Evolutionary conservation across 2,888 invertebrate genomes (phyloP).

Genomic region (Ectemnius continuus): DNA sequence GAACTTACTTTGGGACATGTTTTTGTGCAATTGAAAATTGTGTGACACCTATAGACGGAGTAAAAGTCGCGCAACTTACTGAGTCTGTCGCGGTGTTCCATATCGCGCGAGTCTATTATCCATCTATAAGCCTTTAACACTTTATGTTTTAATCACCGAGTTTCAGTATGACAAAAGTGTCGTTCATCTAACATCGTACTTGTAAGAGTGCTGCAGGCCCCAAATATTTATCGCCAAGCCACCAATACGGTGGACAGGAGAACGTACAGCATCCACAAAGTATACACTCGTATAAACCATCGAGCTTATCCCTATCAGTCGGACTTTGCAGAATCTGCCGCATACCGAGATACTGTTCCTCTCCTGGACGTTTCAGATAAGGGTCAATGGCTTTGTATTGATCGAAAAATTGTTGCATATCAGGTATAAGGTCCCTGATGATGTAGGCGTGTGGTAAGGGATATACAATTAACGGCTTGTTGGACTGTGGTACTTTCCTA

Average conservation of each 20-base stretch:
- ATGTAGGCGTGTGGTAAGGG: slow-evolving; percentile 92
- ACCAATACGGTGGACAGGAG: slow-evolving; percentile 99
- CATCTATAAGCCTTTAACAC: slow-evolving; percentile 82
- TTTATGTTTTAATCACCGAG: background rate
- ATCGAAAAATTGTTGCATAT: slow-evolving; percentile 86
- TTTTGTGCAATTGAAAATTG: slow-evolving; percentile 88
- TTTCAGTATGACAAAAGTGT: background rate
- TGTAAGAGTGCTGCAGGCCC: slow-evolving; percentile 99
- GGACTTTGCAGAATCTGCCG: slow-evolving; percentile 84
- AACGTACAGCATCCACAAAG: slow-evolving; percentile 98
- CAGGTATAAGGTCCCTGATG: slow-evolving; percentile 85
- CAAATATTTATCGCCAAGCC: slow-evolving; percentile 98
- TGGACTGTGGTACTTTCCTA: slow-evolving; percentile 48
- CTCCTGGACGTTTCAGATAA: slow-evolving; percentile 82
- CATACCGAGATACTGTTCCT: slow-evolving; percentile 77
- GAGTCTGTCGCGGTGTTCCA: slow-evolving; percentile 82
- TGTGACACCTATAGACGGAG: slow-evolving; percentile 86
- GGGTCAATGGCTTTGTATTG: slow-evolving; percentile 87
- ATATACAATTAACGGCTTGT: slow-evolving; percentile 82
- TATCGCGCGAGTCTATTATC: slow-evolving; percentile 87
- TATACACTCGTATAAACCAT: slow-evolving; percentile 97
- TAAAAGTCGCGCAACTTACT: slow-evolving; percentile 83
- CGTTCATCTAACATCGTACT: slow-evolving; percentile 66
- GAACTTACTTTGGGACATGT: slow-evolving; percentile 85
- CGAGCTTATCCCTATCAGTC: slow-evolving; percentile 83